A percentile compares a stretch with the other conserved stretches of the same genome.
Evolutionary conservation across 1,140 invertebrate genomes (phyloP).

Genomic region (Pseudomyrmex sp.): DNA sequence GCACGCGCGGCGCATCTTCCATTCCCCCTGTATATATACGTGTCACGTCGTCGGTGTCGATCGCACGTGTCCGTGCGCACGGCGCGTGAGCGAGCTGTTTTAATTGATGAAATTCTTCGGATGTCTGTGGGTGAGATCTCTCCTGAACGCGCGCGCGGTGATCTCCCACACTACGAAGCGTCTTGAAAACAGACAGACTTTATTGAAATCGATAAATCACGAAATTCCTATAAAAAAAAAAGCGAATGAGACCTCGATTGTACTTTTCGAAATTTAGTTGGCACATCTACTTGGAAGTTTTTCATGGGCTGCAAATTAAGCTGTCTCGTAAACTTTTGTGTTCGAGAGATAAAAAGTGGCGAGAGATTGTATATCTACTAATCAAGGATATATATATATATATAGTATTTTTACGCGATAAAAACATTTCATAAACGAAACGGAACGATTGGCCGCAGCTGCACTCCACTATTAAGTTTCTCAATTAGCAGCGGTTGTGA

Average conservation of each 20-base stretch:
- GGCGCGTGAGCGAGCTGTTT: neutral
- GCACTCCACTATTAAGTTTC: conserved; percentile 47
- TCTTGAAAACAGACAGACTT: neutral
- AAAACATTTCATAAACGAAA: neutral
- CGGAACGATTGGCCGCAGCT: conserved; percentile 25
- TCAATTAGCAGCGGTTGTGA: conserved; percentile 48
- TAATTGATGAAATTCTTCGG: conserved; percentile 62
- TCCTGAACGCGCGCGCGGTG: neutral
- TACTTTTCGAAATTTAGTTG: neutral
- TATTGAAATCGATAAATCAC: conserved; percentile 17
- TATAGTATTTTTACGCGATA: neutral
- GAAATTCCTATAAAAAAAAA: neutral
- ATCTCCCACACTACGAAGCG: neutral
- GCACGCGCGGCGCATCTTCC: neutral
- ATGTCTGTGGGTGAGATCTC: neutral
- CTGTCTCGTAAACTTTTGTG: neutral
- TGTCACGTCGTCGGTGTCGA: conserved; percentile 6
- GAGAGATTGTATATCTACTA: neutral
- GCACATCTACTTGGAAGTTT: neutral
- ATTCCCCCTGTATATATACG: conserved; percentile 22
- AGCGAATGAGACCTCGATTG: neutral
- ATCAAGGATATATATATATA: conserved; percentile 1
- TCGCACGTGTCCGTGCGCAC: neutral
- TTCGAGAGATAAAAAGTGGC: neutral
- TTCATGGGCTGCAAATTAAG: too few relatives aligned